Evolutionary conservation across 1,140 invertebrate species (phyloP).

Genomic region (Drosophila micromelanica): DNA sequence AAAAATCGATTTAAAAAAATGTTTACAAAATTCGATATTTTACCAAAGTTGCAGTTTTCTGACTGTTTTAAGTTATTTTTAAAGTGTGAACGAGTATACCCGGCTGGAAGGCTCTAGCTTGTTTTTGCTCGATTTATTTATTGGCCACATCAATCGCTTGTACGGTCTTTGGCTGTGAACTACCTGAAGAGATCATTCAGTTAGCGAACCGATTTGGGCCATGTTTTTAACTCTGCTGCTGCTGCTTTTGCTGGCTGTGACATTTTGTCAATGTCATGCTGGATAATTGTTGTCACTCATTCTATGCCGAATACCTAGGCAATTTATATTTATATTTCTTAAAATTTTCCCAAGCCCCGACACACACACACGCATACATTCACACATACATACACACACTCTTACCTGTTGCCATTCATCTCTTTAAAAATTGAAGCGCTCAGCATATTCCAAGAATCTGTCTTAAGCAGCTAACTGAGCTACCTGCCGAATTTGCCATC

Average conservation of each 20-base stretch:
- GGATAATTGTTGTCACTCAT: constrained; percentile 64
- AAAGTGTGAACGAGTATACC: too few species aligned
- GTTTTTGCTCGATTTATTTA: constrained; percentile 9
- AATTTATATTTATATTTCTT: constrained; percentile 24
- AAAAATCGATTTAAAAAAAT: too few species aligned
- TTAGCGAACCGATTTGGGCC: background rate
- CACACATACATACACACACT: background rate
- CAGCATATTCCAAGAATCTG: constrained; percentile 30
- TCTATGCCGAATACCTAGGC: constrained; percentile 30
- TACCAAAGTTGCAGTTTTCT: too few species aligned
- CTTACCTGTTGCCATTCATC: constrained; percentile 7
- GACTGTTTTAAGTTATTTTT: too few species aligned
- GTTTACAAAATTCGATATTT: too few species aligned
- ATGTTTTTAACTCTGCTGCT: too few species aligned
- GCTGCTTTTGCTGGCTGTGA: background rate
- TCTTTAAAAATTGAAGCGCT: constrained; percentile 29
- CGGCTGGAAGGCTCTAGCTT: background rate
- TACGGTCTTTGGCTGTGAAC: background rate
- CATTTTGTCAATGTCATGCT: constrained; percentile 72
- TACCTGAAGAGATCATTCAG: constrained; percentile 3
- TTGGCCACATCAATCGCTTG: constrained; percentile 13
- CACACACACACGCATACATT: too few species aligned
- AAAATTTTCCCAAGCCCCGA: constrained; percentile 17
- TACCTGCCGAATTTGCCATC: constrained; percentile 40
- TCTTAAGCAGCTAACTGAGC: constrained; percentile 38